Conservation (phyloP, 2,888 invertebrate genomes). For the Agonopterix heracliana region DNA sequence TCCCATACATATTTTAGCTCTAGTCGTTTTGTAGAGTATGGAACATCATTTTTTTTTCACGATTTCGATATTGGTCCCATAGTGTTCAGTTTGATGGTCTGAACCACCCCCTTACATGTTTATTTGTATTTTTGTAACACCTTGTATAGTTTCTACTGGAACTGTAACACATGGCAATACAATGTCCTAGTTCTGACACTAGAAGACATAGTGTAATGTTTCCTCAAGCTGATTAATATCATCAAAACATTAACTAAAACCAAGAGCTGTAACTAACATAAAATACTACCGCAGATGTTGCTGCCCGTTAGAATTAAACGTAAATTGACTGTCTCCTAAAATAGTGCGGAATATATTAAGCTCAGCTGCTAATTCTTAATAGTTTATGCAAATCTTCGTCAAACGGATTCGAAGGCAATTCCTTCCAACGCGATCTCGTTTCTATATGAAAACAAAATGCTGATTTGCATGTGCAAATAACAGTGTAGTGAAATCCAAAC, state of each 20-base stretch:
- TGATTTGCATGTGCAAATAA: conserved; percentile 75
- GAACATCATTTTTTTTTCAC: no score
- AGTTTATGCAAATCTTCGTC: conserved; percentile 66
- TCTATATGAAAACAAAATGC: conserved; percentile 64
- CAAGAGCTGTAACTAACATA: conserved; percentile 6
- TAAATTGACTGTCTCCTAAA: conserved; percentile 21
- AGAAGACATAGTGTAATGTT: neutral
- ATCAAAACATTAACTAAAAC: neutral
- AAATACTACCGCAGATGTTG: conserved; percentile 24
- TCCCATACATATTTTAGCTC: no score
- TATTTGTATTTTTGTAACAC: no score
- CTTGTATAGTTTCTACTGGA: no score
- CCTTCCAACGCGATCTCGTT: conserved; percentile 29
- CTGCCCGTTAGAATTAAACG: conserved; percentile 21
- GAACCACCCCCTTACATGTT: no score
- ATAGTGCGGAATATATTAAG: conserved; percentile 9
- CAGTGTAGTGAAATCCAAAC: conserved; percentile 68
- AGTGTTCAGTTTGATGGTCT: neutral
- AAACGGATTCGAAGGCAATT: conserved; percentile 25
- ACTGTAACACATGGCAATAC: no score
- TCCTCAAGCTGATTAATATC: conserved; percentile 12
- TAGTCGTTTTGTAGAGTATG: no score
- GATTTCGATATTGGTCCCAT: neutral
- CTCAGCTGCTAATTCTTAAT: conserved; percentile 64
- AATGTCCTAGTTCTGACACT: neutral